phyloP scores from a whole-genome alignment of 2,888 invertebrate species.

The Anaspis maculata region DNA sequence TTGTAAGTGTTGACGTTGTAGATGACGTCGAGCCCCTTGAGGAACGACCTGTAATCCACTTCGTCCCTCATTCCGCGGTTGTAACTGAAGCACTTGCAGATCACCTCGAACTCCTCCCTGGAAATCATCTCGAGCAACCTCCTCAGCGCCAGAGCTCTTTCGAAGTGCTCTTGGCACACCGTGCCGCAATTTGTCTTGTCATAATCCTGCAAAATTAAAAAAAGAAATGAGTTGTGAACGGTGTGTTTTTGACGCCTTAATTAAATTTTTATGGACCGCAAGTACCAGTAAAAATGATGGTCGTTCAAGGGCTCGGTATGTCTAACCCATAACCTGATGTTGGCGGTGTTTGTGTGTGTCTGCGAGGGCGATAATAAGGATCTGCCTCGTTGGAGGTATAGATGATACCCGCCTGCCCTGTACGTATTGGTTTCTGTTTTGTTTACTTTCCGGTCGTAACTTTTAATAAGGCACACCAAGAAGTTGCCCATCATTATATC shows the following conservation, averaged over 20 bases:
- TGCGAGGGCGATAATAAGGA: too few relatives aligned
- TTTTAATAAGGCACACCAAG: constrained; percentile 24
- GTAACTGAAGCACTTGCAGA: constrained; percentile 67
- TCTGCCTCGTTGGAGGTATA: too few relatives aligned
- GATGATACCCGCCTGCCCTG: too few relatives aligned
- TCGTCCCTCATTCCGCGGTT: constrained; percentile 52
- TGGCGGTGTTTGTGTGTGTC: too few relatives aligned
- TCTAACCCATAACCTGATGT: too few relatives aligned
- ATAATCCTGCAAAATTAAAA: constrained; percentile 49
- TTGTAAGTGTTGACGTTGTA: constrained; percentile 49
- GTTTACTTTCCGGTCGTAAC: constrained; percentile 25
- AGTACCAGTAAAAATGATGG: too few relatives aligned
- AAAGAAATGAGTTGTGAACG: constrained; percentile 7
- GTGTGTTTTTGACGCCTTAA: constrained; percentile 5
- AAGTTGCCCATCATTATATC: constrained; percentile 6
- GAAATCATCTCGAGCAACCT: constrained; percentile 57
- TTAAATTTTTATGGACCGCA: constrained; percentile 7
- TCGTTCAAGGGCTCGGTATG: too few relatives aligned
- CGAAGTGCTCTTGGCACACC: constrained; percentile 53
- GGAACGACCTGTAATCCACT: constrained; percentile 64
- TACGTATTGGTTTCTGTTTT: constrained; percentile 23
- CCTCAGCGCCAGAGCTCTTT: constrained; percentile 57
- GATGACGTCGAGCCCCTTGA: constrained; percentile 57
- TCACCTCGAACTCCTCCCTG: constrained; percentile 56
- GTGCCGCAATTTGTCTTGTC: constrained; percentile 61